These are phyloP conservation scores for Mayetiola destructor DNA, from an alignment of 2,888 invertebrate species.

Conservation along the genomic window DNA sequence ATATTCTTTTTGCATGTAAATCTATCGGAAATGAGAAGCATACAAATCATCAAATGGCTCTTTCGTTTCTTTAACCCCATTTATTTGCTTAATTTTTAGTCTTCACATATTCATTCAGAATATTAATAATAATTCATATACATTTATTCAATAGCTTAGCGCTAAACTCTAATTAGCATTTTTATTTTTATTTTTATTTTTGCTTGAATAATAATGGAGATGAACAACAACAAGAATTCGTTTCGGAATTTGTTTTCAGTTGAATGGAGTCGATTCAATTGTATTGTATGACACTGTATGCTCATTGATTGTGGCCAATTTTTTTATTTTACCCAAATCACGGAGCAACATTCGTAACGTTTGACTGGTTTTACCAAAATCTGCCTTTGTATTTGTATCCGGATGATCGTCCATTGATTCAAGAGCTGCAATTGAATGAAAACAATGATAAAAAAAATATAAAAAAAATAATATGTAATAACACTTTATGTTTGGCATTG, in stretches of 20 bases:
- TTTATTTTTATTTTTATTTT: too few relatives aligned
- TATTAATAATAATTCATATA: too few relatives aligned
- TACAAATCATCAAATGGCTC: too few relatives aligned
- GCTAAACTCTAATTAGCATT: too few relatives aligned
- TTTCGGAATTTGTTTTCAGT: background rate
- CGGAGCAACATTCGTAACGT: conserved; percentile 58
- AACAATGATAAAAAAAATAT: conserved; percentile 12
- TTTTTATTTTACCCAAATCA: conserved; percentile 55
- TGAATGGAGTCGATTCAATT: background rate
- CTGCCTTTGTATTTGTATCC: conserved; percentile 41
- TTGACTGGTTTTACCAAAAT: conserved; percentile 53
- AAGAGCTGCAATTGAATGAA: conserved; percentile 33
- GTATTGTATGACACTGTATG: background rate
- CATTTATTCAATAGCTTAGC: too few relatives aligned
- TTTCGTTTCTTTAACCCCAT: too few relatives aligned
- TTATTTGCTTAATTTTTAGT: too few relatives aligned
- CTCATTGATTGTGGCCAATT: conserved; percentile 43
- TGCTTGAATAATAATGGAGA: too few relatives aligned
- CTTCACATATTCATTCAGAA: too few relatives aligned
- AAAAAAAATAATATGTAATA: conserved; percentile 2
- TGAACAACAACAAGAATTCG: too few relatives aligned
- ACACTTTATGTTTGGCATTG: background rate
- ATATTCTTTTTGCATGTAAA: too few relatives aligned
- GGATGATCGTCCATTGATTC: conserved; percentile 44
- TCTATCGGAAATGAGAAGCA: too few relatives aligned